Percentiles rank a stretch among this genome's conserved stretches.
Evolutionary conservation across 2,888 invertebrate genomes (phyloP).

Genomic region (Cheilosia vulpina): DNA sequence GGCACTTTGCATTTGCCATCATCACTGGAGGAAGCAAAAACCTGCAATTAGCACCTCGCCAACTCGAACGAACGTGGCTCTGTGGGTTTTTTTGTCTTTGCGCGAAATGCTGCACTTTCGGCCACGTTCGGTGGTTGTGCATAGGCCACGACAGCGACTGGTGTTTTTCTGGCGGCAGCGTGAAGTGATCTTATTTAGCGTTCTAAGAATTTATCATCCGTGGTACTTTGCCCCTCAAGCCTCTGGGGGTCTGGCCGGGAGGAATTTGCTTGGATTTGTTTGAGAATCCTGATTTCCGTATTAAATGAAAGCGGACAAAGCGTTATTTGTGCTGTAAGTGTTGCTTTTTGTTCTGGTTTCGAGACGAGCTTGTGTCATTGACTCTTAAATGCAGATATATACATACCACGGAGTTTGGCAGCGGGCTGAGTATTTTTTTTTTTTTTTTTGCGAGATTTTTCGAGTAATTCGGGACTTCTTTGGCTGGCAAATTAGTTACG

Average conservation of each 20-base stretch:
- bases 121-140: slow-evolving; percentile 62
- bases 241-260: slow-evolving; percentile 12
- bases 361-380: slow-evolving; percentile 68
- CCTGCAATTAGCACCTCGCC: slow-evolving; percentile 71
- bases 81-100: slow-evolving; percentile 12
- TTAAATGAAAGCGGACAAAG: slow-evolving; percentile 71
- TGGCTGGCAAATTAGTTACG: slow-evolving; percentile 43
- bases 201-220: slow-evolving; percentile 73
- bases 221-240: slow-evolving; percentile 30
- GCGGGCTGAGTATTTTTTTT: slow-evolving; percentile 55
- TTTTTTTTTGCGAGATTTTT: slow-evolving; percentile 9
- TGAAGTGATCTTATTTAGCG: slow-evolving; percentile 74
- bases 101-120: slow-evolving; percentile 61
- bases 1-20: slow-evolving; percentile 71
- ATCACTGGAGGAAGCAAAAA: slow-evolving; percentile 63
- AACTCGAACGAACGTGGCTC: slow-evolving; percentile 19
- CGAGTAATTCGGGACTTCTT: slow-evolving; percentile 34
- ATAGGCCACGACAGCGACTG: slow-evolving; percentile 55
- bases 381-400: slow-evolving; percentile 48
- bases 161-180: slow-evolving; percentile 46
- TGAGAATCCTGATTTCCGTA: slow-evolving; percentile 73
- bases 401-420: slow-evolving; percentile 12
- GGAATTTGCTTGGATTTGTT: slow-evolving; percentile 59
- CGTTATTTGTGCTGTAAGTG: slow-evolving; percentile 45
- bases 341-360: slow-evolving; percentile 29